Evolutionary conservation across 2,888 invertebrate genomes (phyloP), one percentile per base, ranked within the genome.

Genomic region (Drosophila nr. medialis): DNA sequence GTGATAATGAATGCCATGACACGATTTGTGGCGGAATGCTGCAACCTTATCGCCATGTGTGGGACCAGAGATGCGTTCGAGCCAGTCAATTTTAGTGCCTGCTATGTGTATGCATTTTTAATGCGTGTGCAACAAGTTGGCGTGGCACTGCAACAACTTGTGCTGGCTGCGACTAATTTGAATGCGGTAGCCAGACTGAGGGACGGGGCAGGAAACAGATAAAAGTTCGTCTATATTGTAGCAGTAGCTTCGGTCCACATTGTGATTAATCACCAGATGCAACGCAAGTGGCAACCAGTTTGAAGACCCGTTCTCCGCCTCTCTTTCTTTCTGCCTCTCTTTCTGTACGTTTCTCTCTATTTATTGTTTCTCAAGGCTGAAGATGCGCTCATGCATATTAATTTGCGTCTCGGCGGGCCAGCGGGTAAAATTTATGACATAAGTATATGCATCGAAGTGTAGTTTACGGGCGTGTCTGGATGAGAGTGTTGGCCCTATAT

Each of bases 361-460:
- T 45, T 45, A 45, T 45, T 21, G 15, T 51, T 79, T 88, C 86
- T 87, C 86, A 87, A 87, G 86, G 86, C 83, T 90, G 69, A 67
- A 58, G 75, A 86, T 77, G 85, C 85, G 69, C 72, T 83, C 86
- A 86, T 83, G 83, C 86, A 90, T 88, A 82, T 81, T 54, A 76
- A 83, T 75, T 75, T 62, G 40, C 38, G 24, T 38, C 49, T 64
- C 56, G 42, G 38, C 42, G 42, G 29, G 60, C 50, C 40, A 32
- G 59, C 18, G 69, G 42, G 53, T 64, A 68, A 76, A 80, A 80
- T 80, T 77, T 78, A 90, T 87, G 86, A 90, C 90, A 89, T 87
- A 86, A 87, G 36, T 68, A 90, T 88, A 88, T 83, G 86, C 89
- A 90, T 80, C 76, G 81, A 88, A 83, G 90, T 86, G 83, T 85